Base-by-base conservation (phyloP, 2,113 vertebrate species). In the Hepsetus odoe region DNA sequence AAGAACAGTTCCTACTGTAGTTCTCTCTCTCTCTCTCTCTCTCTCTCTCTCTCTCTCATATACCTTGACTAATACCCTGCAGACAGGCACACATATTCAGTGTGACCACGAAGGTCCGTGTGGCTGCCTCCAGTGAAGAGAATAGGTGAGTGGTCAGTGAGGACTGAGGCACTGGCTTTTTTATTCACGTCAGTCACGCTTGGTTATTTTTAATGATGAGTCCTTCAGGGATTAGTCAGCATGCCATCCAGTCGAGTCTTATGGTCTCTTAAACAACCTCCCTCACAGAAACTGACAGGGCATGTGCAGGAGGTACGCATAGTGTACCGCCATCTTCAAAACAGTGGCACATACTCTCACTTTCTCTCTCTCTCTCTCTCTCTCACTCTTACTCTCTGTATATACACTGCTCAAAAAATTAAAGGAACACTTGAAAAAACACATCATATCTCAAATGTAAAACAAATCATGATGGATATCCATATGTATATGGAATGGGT, bases 181-280 rank as follows among this genome's bases (percentile, higher is more conserved):
- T 53, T 65, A 72, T 56, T 55, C 58, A 72, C 40, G 32, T 6
- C 66, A 70, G 20, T 42, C 71, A 42, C 40, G 20, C 28, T 28
- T 69, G 42, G 55, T 33, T 61, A 59, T 12, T 70, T 83, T 74
- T 77, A 84, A 78, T 77, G 58, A 71, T 70, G 56, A 62, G 5
- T 49, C 38, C 35, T 70, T n/a, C 18, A 42, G 59, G 16, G 32
- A 18, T 65, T 28, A 18, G 26, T 58, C 59, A 55, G 38, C 18
- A 28, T 30, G 24, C 61, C 6, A 58, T 18, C 35, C 11, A 18
- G 62, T n/a, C 42, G 24, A 84, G 56, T 81, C 49, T 77, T 55
- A 35, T 51, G 40, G 56, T 61, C 55, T 33, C n/a, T 42, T n/a
- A 35, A 74, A 62, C 28, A 18, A 7, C 6, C 20, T 46, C 70